A percentile compares a stretch with the other conserved stretches of the same genome.
Conservation (phyloP, 1,140 invertebrate species). For the Diachasma alloeum region DNA sequence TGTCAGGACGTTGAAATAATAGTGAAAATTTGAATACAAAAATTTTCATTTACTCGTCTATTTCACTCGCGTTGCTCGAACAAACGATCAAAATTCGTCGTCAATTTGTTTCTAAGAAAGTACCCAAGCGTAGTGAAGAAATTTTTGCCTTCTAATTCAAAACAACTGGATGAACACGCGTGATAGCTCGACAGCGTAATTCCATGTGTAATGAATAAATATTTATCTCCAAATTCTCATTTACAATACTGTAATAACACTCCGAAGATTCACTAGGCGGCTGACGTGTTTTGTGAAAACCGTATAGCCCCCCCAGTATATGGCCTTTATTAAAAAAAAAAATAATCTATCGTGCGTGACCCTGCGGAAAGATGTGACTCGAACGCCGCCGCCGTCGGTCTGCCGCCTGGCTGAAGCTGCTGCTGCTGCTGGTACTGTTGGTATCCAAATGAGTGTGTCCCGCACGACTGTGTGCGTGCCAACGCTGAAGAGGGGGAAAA, state of each 20-base stretch:
- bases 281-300: no score
- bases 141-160: not conserved
- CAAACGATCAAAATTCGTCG: not conserved
- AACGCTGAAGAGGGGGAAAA: not conserved
- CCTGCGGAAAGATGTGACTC: not conserved
- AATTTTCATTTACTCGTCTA: not conserved
- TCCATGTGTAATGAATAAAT: no score
- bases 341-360: not conserved
- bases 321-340: not conserved
- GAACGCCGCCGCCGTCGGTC: constrained; percentile 5
- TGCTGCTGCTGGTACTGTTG: not conserved
- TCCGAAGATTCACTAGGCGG: no score
- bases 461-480: not conserved
- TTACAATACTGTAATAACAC: no score
- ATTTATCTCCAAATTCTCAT: no score
- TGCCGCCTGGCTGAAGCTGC: not conserved
- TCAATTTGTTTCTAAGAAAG: not conserved
- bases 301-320: not conserved
- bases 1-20: not conserved
- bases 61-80: not conserved
- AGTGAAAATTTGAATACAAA: not conserved
- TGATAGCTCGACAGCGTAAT: no score
- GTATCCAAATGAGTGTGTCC: not conserved
- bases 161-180: not conserved
- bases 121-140: not conserved